Percentiles rank a stretch among this genome's conserved stretches.
Evolutionary conservation across 2,888 invertebrate species (phyloP).

Genomic region (Syrphus vitripennis): DNA sequence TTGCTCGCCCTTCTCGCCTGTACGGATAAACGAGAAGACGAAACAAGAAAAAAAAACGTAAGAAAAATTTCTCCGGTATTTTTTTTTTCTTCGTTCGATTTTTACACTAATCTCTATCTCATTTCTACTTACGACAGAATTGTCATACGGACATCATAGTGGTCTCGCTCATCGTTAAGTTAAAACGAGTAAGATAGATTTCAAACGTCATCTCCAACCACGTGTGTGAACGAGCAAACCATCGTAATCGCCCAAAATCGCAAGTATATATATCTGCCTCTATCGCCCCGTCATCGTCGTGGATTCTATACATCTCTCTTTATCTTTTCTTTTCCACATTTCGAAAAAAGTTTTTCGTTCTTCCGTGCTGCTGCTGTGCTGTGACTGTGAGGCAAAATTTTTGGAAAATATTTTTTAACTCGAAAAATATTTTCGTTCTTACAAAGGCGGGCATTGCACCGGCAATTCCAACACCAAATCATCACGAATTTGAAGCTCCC

Average conservation of each 20-base stretch:
- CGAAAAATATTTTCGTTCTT: conserved; percentile 47
- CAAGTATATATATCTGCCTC: conserved; percentile 62
- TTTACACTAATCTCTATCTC: conserved; percentile 33
- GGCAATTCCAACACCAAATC: conserved; percentile 10
- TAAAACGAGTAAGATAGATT: conserved; percentile 46
- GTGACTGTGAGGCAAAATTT: conserved; percentile 49
- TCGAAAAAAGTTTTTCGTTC: conserved; percentile 60
- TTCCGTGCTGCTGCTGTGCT: conserved; percentile 62
- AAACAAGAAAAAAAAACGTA: conserved; percentile 44
- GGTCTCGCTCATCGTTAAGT: conserved; percentile 15
- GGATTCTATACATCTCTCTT: conserved; percentile 48
- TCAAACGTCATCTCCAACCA: conserved; percentile 32
- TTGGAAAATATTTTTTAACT: conserved; percentile 54
- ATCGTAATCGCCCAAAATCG: not conserved
- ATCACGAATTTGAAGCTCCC: conserved; percentile 16
- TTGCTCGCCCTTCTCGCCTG: conserved; percentile 17
- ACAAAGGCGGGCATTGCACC: conserved; percentile 48
- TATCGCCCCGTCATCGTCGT: conserved; percentile 34
- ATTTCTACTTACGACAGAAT: conserved; percentile 35
- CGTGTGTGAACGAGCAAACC: conserved; percentile 32
- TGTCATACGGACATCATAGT: conserved; percentile 43
- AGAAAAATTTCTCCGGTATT: conserved; percentile 63
- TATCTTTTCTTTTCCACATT: conserved; percentile 44
- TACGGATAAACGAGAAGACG: conserved; percentile 41
- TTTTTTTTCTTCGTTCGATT: conserved; percentile 36